A percentile compares a stretch with the other conserved stretches of the same genome.
Conservation (phyloP, 2,797 vertebrate genomes). For the Hemitrygon akajei region DNA sequence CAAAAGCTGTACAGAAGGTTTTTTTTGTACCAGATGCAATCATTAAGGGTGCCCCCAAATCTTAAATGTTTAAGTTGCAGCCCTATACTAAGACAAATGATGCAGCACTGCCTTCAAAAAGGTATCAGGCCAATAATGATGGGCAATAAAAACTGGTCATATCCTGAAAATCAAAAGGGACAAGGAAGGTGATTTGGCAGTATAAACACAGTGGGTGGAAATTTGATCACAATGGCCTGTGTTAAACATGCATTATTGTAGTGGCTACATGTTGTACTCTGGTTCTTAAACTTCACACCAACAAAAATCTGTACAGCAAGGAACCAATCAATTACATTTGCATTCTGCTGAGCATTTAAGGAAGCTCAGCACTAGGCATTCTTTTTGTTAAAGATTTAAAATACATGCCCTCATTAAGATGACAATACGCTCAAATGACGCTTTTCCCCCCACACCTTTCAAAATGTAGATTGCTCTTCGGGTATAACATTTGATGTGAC, state of each 20-base stretch:
- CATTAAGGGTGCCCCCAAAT: not conserved
- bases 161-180: not conserved
- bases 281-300: too few relatives aligned
- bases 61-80: not conserved
- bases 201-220: not conserved
- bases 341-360: not conserved
- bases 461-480: not conserved
- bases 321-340: not conserved
- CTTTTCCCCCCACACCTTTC: not conserved
- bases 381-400: not conserved
- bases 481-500: not conserved
- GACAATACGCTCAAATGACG: not conserved
- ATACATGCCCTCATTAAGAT: not conserved
- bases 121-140: too few relatives aligned
- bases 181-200: not conserved
- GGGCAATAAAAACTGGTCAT: too few relatives aligned
- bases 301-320: not conserved
- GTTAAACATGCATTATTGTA: too few relatives aligned
- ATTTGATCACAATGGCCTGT: too few relatives aligned
- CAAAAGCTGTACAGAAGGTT: constrained; percentile 8
- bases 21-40: constrained; percentile 22
- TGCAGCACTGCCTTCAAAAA: too few relatives aligned
- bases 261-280: too few relatives aligned
- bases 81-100: too few relatives aligned
- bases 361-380: not conserved